phyloP scores from a whole-genome alignment of 2,888 invertebrate genomes.

The Desoria tigrina region DNA sequence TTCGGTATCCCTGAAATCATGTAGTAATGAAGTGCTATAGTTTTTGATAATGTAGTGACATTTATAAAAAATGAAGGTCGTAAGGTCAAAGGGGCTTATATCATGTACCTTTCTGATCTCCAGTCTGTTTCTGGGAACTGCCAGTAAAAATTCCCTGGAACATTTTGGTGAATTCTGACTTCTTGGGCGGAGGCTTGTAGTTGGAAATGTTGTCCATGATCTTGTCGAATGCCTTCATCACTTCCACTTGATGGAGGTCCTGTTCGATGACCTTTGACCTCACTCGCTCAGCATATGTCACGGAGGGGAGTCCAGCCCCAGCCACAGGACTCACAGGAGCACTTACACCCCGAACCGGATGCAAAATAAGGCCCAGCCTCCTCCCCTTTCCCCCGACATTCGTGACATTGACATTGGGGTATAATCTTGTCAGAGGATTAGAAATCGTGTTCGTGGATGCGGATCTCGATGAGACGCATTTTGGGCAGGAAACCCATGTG shows the following conservation, averaged over 20 bases:
- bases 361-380: no score
- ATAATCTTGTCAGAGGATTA: no score
- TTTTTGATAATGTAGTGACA: not conserved
- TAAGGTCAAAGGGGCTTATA: not conserved
- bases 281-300: slow-evolving; percentile 32
- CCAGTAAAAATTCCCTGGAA: slow-evolving; percentile 52
- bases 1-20: slow-evolving; percentile 61
- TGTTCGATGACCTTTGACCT: slow-evolving; percentile 57
- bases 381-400: no score
- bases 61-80: not conserved
- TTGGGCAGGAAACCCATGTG: not conserved
- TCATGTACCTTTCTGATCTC: slow-evolving; percentile 53
- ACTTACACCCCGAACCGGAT: no score
- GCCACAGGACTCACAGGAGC: no score
- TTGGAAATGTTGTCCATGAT: slow-evolving; percentile 67
- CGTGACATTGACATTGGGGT: no score
- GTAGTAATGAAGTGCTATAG: no score
- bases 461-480: no score
- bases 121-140: slow-evolving; percentile 49
- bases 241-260: slow-evolving; percentile 73
- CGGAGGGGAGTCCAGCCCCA: slow-evolving; percentile 31
- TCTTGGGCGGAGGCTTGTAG: slow-evolving; percentile 62
- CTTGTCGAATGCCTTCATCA: slow-evolving; percentile 69
- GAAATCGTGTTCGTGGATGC: no score
- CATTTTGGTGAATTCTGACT: slow-evolving; percentile 56